Base-by-base conservation (phyloP, 2,888 invertebrate genomes). In the Coelogynopora nodosa region DNA sequence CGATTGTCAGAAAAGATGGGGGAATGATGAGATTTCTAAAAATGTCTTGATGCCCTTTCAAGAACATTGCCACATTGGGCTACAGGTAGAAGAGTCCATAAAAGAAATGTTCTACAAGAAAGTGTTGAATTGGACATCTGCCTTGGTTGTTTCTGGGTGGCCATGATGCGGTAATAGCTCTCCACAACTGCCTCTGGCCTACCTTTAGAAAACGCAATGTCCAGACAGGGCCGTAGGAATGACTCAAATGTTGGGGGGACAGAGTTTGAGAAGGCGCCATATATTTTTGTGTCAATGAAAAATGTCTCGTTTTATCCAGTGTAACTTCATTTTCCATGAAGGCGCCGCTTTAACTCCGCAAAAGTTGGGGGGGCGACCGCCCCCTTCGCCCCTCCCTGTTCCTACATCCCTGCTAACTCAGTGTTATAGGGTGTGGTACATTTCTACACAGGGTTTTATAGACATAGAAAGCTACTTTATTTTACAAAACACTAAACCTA, bases 171-270 rank as follows among this genome's bases (percentile, higher is more conserved):
- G 49, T 49, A 49, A 49, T 49, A 49, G 49, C 49, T 49, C 49
- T 49, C 49, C 49, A 49, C 49, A 49, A 49, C 49, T 49, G 49
- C 49, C 49, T 49, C 49, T 49, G 49, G 49, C 49, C 49, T 13
- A 49, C 49, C 49, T 49, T 49, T 49, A 49, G 49, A 49, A 49
- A 49, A 49, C 49, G 18, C 18, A 49, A 49, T 49, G 49, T 49
- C 5, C 49, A 49, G 49, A 49, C 74, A 74, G 74, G 74, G 74
- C 74, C 74, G 18, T 74, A 74, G 74, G 74, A 74, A 74, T 26
- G 74, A 74, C 74, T 74, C 74, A 74, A 74, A 74, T 74, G 74
- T 74, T 74, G 74, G 74, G 74, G 74, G 27, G 74, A 74, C 74
- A 74, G 74, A 13, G 74, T 74, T 74, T 74, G 74, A 74, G 74